phyloP scores from a whole-genome alignment of 2,888 invertebrate genomes.

The Meloe dianella region DNA sequence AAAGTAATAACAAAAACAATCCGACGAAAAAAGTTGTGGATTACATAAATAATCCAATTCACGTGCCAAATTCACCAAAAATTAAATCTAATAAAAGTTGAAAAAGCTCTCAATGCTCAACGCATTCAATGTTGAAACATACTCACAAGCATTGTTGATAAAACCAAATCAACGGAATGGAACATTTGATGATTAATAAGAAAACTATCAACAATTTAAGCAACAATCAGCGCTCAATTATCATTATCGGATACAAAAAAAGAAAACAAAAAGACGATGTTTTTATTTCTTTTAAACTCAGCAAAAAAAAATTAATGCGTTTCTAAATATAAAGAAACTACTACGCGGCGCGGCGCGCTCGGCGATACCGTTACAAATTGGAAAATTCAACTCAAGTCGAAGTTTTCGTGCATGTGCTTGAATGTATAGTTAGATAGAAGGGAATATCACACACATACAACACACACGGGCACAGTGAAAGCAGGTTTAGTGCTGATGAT shows the following conservation, averaged over 20 bases:
- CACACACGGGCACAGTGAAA: background rate
- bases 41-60: background rate
- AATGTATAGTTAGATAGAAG: background rate
- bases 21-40: no score
- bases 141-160: slow-evolving; percentile 47
- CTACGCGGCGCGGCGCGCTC: background rate
- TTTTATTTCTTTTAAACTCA: slow-evolving; percentile 4
- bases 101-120: slow-evolving; percentile 14
- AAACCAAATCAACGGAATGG: background rate
- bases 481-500: slow-evolving; percentile 10
- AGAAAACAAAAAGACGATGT: background rate
- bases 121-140: slow-evolving; percentile 24
- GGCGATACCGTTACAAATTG: slow-evolving; percentile 9
- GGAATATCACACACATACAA: background rate
- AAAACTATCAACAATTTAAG: background rate
- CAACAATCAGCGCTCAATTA: background rate
- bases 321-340: slow-evolving; percentile 10
- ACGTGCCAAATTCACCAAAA: background rate
- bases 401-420: background rate
- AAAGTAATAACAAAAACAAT: no score
- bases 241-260: background rate
- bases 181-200: background rate
- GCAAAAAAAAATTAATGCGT: background rate
- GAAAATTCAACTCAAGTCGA: background rate
- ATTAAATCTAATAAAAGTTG: background rate